phyloP scores from a whole-genome alignment of 2,113 vertebrate genomes.

The Anguilla rostrata region DNA sequence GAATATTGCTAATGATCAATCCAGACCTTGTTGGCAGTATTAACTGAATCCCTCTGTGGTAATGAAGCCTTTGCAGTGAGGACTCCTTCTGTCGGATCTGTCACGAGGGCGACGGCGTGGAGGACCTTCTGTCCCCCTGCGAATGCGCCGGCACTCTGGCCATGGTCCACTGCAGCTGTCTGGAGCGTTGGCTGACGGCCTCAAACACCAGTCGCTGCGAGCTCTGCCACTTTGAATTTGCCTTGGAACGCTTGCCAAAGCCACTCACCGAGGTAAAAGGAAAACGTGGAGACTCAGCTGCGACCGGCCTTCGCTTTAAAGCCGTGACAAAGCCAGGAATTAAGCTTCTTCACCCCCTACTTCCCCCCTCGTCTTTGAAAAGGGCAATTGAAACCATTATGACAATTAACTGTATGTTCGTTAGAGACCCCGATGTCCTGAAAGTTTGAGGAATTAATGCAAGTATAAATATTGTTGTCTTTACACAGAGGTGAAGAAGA shows the following conservation, averaged over 20 bases:
- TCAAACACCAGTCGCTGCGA: conserved; percentile 68
- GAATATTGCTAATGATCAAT: not conserved
- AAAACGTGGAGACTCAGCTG: not conserved
- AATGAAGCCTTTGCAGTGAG: conserved; percentile 45
- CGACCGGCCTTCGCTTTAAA: not conserved
- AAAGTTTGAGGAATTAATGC: too few relatives aligned
- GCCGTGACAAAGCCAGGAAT: conserved; percentile 8
- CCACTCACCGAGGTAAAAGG: conserved; percentile 58
- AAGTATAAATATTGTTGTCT: too few relatives aligned
- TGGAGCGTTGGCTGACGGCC: conserved; percentile 66
- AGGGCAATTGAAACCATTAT: not conserved
- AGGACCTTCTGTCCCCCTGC: conserved; percentile 65
- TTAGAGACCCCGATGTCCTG: too few relatives aligned
- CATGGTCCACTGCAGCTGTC: conserved; percentile 60
- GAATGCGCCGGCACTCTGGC: conserved; percentile 64
- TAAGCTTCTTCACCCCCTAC: not conserved
- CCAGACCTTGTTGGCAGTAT: not conserved
- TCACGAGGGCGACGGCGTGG: conserved; percentile 49
- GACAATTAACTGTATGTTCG: not conserved
- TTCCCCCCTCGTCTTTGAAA: not conserved
- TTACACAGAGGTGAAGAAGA: too few relatives aligned
- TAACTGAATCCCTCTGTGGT: not conserved
- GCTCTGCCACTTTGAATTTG: conserved; percentile 65
- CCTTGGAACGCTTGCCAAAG: conserved; percentile 60
- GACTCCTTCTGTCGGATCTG: conserved; percentile 69